A percentile compares a stretch with the other conserved stretches of the same genome.
phyloP scores from a whole-genome alignment of 2,888 invertebrate genomes.

The Drosophila paracracens region DNA sequence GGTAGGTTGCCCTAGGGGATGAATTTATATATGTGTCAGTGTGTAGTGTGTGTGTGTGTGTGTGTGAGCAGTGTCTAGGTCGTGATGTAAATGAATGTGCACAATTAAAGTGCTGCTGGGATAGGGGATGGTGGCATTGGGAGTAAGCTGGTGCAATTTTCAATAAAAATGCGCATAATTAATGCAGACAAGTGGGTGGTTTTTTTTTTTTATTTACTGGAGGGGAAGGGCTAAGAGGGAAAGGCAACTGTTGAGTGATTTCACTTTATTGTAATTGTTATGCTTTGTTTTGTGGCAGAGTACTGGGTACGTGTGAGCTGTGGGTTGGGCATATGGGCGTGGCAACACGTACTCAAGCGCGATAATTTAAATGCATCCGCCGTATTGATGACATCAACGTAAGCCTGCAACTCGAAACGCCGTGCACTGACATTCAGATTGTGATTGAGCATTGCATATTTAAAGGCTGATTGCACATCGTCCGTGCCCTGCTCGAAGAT shows the following conservation, averaged over 20 bases:
- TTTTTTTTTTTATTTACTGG: not conserved
- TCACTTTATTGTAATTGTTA: conserved; percentile 45
- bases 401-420: conserved; percentile 94
- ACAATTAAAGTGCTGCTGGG: conserved; percentile 64
- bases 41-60: conserved; percentile 1
- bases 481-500: conserved; percentile 97
- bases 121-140: not conserved
- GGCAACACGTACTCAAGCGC: conserved; percentile 91
- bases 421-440: conserved; percentile 93
- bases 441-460: conserved; percentile 94
- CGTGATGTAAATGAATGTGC: conserved; percentile 67
- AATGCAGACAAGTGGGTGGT: conserved; percentile 49
- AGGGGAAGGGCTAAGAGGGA: not conserved
- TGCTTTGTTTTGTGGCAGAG: conserved; percentile 21
- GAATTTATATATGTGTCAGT: conserved; percentile 3
- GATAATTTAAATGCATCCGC: conserved; percentile 97
- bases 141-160: conserved; percentile 53
- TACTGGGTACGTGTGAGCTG: conserved; percentile 5
- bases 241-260: conserved; percentile 39
- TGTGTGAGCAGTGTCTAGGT: conserved; percentile 63
- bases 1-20: conserved; percentile 9
- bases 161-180: conserved; percentile 78
- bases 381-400: conserved; percentile 96
- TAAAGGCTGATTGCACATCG: conserved; percentile 96
- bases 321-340: conserved; percentile 11